Base-by-base conservation (phyloP, 2,888 invertebrate genomes). In the Chaitophorus viminalis region DNA sequence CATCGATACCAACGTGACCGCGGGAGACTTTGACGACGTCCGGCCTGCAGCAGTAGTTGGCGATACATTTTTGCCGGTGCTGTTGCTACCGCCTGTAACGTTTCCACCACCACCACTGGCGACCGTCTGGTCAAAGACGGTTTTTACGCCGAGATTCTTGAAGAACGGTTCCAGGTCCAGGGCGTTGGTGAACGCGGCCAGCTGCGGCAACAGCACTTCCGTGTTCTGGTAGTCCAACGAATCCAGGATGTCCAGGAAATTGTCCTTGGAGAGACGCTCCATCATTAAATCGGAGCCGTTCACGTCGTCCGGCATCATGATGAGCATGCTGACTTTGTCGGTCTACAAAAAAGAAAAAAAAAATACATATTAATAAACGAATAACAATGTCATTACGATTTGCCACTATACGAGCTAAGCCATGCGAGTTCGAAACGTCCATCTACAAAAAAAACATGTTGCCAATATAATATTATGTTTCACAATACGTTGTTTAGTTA, bases 131-230 rank as follows among this genome's bases (percentile, higher is more conserved):
- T 90, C 90, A 83, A 90, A 90, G 31, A 89, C 89, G 14, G 89
- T 89, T 52, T 89, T 89, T 3, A 91, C 79, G 68, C 91, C 90
- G 14, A 90, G 89, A 81, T 90, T 90, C 39, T 90, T 89, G 36
- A 91, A 89, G 82, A 90, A 90, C 68, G 90, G 89, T 21, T 90
- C 90, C 68, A 91, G 89, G 89, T 91, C 90, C 21, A 91, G 79
- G 65, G 89, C 90, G 39, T 90, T 90, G 14, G 90, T 90, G 72
- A 91, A 89, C 36, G 90, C 89, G 29, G 91, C 90, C 82, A 91
- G 77, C 89, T 91, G 91, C 21, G 91, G 91, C 36, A 91, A 89
- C 21, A 91, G 89, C n/a, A 91, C 90, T 82, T 91, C 90, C 5
- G 89, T 89, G 89, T 91, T 91, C 31, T 89, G 89, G 33, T 89